Evolutionary conservation across 1,140 invertebrate genomes (phyloP).

Genomic region (Bombus soroeensis): DNA sequence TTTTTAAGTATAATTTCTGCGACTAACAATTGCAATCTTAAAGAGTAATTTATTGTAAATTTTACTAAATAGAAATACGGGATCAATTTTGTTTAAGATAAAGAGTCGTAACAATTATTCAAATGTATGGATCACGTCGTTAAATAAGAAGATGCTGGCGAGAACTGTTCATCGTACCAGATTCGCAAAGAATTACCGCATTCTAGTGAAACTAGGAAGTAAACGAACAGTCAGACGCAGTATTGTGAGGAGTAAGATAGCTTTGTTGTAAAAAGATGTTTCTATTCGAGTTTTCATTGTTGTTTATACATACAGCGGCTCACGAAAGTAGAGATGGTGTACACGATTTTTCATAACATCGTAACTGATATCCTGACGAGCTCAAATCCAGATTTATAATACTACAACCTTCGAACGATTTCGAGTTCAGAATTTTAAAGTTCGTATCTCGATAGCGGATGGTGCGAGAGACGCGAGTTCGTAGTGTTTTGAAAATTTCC

Average conservation of each 20-base stretch:
- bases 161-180: neutral
- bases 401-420: too few species aligned
- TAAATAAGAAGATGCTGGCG: neutral
- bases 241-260: neutral
- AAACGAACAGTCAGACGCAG: neutral
- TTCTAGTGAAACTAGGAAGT: slow-evolving; percentile 30
- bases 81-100: neutral
- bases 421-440: too few species aligned
- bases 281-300: neutral
- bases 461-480: too few species aligned
- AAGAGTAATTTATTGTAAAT: neutral
- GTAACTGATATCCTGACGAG: too few species aligned
- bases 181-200: slow-evolving; percentile 4
- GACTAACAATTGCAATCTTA: too few species aligned
- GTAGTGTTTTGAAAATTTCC: too few species aligned
- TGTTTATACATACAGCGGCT: too few species aligned
- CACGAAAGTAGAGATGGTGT: too few species aligned
- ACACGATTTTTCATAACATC: too few species aligned
- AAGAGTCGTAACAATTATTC: neutral
- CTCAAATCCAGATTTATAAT: too few species aligned
- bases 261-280: neutral
- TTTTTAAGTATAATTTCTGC: too few species aligned
- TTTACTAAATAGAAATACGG: neutral
- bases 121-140: neutral
- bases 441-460: too few species aligned